A percentile compares a stretch with the other conserved stretches of the same genome.
Conservation (phyloP, 2,797 vertebrate species). For the Pelodytes ibericus region DNA sequence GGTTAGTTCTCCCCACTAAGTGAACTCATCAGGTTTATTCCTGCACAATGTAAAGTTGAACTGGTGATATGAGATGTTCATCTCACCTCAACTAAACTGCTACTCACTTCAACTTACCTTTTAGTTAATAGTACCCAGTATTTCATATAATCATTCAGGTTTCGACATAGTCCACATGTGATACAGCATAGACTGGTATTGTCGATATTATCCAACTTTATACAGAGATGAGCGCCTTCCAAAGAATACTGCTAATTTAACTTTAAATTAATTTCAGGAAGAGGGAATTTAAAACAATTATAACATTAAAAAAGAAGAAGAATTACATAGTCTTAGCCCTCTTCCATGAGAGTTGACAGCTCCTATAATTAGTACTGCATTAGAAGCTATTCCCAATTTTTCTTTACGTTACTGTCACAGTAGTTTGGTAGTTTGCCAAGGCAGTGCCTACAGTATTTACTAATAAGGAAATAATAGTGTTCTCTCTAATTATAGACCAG, state of each 20-base stretch:
- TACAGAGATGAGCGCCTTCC: background rate
- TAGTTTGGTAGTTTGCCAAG: constrained; percentile 49
- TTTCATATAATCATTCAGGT: too few relatives aligned
- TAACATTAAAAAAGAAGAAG: constrained; percentile 45
- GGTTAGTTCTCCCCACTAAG: too few relatives aligned
- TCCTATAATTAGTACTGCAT: constrained; percentile 49
- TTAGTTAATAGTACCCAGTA: too few relatives aligned
- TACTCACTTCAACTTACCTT: too few relatives aligned
- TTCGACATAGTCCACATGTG: too few relatives aligned
- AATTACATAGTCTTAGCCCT: constrained; percentile 48
- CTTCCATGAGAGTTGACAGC: constrained; percentile 38
- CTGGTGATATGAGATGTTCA: too few relatives aligned
- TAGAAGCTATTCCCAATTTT: constrained; percentile 45
- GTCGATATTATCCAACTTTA: background rate
- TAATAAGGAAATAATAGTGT: constrained; percentile 55
- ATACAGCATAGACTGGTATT: too few relatives aligned
- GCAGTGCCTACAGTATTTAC: constrained; percentile 45
- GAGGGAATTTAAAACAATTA: constrained; percentile 46
- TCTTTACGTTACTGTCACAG: constrained; percentile 54
- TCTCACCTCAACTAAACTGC: too few relatives aligned
- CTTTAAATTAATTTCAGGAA: constrained; percentile 40
- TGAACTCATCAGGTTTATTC: too few relatives aligned
- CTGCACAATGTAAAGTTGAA: too few relatives aligned
- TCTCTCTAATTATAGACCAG: constrained; percentile 48
- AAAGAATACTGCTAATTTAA: constrained; percentile 24